Evolutionary conservation across 2,888 invertebrate genomes (phyloP).

Genomic region (Acleris cristana): DNA sequence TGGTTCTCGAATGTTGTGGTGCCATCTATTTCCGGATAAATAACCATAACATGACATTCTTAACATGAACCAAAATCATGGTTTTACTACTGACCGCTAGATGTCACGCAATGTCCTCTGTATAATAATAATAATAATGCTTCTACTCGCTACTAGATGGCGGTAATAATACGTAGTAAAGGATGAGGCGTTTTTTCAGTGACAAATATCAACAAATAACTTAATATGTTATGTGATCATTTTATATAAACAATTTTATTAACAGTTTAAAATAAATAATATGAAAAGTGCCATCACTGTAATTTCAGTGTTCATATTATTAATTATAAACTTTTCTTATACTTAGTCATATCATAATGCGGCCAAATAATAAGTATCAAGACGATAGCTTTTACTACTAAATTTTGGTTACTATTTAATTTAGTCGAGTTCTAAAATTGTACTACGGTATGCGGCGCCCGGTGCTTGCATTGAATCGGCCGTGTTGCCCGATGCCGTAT

Average conservation of each 20-base stretch:
- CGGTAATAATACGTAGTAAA: conserved; percentile 15
- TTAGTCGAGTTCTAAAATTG: conserved; percentile 16
- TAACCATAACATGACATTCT: too few species aligned
- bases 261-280: too few species aligned
- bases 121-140: not conserved
- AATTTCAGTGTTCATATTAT: too few species aligned
- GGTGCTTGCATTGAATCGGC: conserved; percentile 32
- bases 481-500: conserved; percentile 26
- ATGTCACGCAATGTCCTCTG: conserved; percentile 35
- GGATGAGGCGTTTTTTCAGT: conserved; percentile 21
- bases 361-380: conserved; percentile 12
- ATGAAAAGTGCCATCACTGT: too few species aligned
- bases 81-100: conserved; percentile 44
- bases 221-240: too few species aligned
- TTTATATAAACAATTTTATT: too few species aligned
- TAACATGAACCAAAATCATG: too few species aligned
- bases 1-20: too few species aligned
- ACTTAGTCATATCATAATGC: not conserved
- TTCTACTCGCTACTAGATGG: conserved; percentile 41
- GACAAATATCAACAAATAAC: too few species aligned
- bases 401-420: conserved; percentile 5
- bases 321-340: too few species aligned
- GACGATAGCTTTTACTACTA: not conserved
- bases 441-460: conserved; percentile 27
- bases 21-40: too few species aligned